phyloP scores from a whole-genome alignment of 2,888 invertebrate species.

The Apodemia hepburni region DNA sequence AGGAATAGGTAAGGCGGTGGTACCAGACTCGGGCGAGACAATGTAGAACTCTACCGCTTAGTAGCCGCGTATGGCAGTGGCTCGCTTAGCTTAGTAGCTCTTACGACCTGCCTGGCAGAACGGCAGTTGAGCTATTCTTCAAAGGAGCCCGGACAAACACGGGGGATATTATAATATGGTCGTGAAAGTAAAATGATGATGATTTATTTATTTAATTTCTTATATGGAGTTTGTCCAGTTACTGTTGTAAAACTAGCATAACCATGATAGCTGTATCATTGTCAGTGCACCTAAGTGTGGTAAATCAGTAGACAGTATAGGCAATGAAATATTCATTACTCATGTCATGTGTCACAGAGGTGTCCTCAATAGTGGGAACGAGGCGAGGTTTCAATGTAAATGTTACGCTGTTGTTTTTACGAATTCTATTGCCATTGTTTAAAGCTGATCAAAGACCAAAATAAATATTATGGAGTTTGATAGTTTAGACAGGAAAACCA shows the following conservation, averaged over 20 bases:
- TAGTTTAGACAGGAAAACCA: constrained; percentile 4
- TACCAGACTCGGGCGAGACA: too few relatives aligned
- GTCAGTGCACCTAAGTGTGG: constrained; percentile 32
- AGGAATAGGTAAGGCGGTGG: too few relatives aligned
- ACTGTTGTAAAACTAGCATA: background rate
- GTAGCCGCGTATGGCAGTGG: too few relatives aligned
- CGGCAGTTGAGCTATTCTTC: too few relatives aligned
- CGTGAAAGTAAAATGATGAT: too few relatives aligned
- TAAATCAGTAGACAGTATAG: constrained; percentile 49
- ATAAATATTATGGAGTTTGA: constrained; percentile 7
- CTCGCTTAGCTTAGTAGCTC: too few relatives aligned
- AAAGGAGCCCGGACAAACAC: too few relatives aligned
- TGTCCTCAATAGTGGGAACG: constrained; percentile 44
- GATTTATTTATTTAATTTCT: too few relatives aligned
- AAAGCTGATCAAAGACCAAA: constrained; percentile 20
- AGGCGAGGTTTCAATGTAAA: constrained; percentile 38
- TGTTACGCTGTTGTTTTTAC: constrained; percentile 37
- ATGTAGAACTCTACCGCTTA: too few relatives aligned
- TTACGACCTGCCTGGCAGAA: too few relatives aligned
- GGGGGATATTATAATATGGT: too few relatives aligned
- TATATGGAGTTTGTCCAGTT: too few relatives aligned
- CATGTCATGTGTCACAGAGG: constrained; percentile 53
- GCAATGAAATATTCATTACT: constrained; percentile 74
- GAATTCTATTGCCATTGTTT: constrained; percentile 37
- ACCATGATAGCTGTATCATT: background rate